phyloP scores from a whole-genome alignment of 2,888 invertebrate species.

The Disparrhopalites patrizii region DNA sequence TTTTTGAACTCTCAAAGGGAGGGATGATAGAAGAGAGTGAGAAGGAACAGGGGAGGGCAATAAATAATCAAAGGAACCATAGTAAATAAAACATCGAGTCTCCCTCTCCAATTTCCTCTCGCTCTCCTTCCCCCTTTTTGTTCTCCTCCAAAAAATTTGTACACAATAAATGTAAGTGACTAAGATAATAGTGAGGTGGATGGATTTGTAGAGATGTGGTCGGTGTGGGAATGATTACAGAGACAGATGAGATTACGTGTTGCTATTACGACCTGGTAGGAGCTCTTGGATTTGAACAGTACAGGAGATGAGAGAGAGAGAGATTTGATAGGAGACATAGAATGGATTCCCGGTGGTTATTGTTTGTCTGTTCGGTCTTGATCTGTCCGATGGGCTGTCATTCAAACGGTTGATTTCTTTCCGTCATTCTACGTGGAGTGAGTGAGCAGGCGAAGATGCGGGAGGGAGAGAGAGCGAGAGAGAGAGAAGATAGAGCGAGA shows the following conservation, averaged over 20 bases:
- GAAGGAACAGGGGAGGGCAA: too few species aligned
- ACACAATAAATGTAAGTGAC: too few species aligned
- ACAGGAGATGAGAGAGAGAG: background rate
- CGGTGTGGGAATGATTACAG: background rate
- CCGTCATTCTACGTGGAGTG: constrained; percentile 25
- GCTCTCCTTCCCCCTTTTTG: too few species aligned
- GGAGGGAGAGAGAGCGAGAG: background rate
- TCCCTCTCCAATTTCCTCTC: too few species aligned
- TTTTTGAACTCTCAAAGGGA: background rate
- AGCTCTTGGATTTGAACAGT: too few species aligned
- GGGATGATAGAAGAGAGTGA: background rate
- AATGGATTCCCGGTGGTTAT: constrained; percentile 21
- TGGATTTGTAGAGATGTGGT: too few species aligned
- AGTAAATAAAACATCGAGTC: too few species aligned
- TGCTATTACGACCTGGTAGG: too few species aligned
- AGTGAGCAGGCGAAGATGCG: too few species aligned
- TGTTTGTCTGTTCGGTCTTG: constrained; percentile 35
- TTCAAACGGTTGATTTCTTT: constrained; percentile 29
- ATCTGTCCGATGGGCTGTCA: constrained; percentile 37
- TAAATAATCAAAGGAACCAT: too few species aligned
- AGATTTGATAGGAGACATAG: background rate
- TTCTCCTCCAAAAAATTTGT: too few species aligned
- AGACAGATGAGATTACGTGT: background rate
- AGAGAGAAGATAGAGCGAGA: background rate
- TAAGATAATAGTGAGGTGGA: too few species aligned